Conservation (phyloP, 92 coral and sea anemone genomes). For the Micromussa lordhowensis region DNA sequence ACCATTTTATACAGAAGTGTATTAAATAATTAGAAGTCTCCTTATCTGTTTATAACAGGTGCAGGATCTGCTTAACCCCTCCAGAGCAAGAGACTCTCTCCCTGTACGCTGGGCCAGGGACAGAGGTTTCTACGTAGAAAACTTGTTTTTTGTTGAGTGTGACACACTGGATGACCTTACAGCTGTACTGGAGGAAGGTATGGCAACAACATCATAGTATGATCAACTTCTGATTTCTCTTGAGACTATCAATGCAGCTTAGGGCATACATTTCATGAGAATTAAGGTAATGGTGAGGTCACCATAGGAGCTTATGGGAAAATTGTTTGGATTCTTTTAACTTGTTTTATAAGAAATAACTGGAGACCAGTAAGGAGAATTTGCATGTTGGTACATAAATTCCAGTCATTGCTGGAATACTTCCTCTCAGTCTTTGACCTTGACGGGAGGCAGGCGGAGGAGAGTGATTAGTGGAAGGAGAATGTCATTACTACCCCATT, state of each 20-base stretch:
- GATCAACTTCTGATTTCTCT: neutral
- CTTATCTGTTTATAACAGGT: slow-evolving; percentile 55
- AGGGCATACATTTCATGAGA: neutral
- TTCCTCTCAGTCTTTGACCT: neutral
- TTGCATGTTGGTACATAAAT: neutral
- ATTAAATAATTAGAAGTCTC: no score
- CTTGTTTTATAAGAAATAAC: neutral
- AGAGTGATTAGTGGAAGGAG: no score
- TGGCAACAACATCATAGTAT: neutral
- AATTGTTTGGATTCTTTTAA: neutral
- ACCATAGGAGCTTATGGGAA: neutral
- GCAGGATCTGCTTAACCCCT: slow-evolving; percentile 92
- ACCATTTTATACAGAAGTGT: no score
- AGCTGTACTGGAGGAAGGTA: slow-evolving; percentile 99
- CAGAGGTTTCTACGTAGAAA: slow-evolving; percentile 97
- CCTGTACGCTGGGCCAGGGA: slow-evolving; percentile 97
- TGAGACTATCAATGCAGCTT: no score
- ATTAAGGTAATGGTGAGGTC: neutral
- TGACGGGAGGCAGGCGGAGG: neutral
- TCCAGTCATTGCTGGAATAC: neutral
- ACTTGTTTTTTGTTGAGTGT: slow-evolving; percentile 93
- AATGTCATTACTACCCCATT: neutral
- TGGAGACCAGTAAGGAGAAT: neutral
- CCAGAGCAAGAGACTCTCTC: slow-evolving; percentile 94
- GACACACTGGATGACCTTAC: slow-evolving; percentile 89